A percentile compares a stretch with the other conserved stretches of the same genome.
phyloP scores from a whole-genome alignment of 2,888 invertebrate genomes.

The Agrotis segetum region DNA sequence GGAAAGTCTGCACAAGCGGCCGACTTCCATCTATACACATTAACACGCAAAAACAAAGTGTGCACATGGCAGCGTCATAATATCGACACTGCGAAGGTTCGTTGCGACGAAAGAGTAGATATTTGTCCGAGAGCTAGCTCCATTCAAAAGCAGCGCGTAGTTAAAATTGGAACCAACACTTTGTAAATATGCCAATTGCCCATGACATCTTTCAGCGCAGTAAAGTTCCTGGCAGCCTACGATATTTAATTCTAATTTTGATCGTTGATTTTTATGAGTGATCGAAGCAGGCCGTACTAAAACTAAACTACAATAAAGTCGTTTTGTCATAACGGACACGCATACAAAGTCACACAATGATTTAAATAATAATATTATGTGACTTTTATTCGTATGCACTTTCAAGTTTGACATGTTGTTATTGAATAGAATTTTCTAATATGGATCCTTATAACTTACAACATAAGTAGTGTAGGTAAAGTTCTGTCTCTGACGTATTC shows the following conservation, averaged over 20 bases:
- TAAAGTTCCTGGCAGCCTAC: no score
- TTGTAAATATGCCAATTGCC: no score
- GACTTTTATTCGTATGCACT: neutral
- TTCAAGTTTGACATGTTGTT: neutral
- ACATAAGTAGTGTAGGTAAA: no score
- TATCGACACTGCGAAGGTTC: slow-evolving; percentile 32
- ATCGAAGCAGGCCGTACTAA: no score
- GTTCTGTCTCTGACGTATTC: slow-evolving; percentile 11
- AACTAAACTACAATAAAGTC: no score
- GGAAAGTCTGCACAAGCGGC: slow-evolving; percentile 72
- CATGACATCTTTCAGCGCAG: no score
- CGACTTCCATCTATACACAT: slow-evolving; percentile 53
- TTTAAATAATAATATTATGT: neutral
- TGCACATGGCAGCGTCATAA: slow-evolving; percentile 13
- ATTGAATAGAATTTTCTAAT: neutral
- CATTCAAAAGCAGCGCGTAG: no score
- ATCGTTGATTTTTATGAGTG: no score
- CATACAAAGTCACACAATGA: neutral
- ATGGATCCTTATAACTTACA: no score
- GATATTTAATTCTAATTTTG: no score
- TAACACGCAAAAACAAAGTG: slow-evolving; percentile 48
- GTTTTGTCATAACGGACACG: no score
- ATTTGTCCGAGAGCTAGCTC: slow-evolving; percentile 6
- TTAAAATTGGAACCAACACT: no score
- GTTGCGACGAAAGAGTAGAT: slow-evolving; percentile 8